phyloP scores from a whole-genome alignment of 2,113 vertebrate species.

The Ammospiza nelsoni region DNA sequence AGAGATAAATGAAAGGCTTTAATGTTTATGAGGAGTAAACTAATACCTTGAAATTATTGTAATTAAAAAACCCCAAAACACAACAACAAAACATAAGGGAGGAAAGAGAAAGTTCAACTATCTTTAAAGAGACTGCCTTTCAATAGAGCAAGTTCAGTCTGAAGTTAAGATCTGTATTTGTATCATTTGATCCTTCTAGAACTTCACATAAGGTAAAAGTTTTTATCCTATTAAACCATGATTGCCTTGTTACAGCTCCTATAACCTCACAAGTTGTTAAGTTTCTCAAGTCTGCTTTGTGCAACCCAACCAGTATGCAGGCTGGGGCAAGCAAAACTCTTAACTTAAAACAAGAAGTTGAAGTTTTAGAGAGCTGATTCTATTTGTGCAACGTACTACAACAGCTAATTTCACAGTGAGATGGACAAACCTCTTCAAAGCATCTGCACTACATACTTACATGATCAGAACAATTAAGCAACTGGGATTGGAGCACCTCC shows the following conservation, averaged over 20 bases:
- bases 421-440: neutral
- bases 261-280: neutral
- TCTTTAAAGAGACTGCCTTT: neutral
- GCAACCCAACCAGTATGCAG: neutral
- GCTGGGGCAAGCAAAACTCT: neutral
- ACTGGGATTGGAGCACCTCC: neutral
- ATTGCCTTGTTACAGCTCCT: neutral
- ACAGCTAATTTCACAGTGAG: neutral
- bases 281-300: neutral
- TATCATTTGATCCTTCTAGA: neutral
- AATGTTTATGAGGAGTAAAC: neutral
- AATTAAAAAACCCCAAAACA: neutral
- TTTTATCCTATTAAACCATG: neutral
- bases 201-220: neutral
- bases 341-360: neutral
- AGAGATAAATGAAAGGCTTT: neutral
- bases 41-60: neutral
- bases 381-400: rapidly evolving
- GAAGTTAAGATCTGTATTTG: neutral
- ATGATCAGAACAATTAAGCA: neutral
- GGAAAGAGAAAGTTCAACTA: neutral
- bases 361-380: neutral
- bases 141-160: neutral
- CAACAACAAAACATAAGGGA: rapidly evolving
- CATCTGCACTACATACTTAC: rapidly evolving